Conservation (phyloP, 2,113 vertebrate species). For the Neodon shergylaensis region DNA sequence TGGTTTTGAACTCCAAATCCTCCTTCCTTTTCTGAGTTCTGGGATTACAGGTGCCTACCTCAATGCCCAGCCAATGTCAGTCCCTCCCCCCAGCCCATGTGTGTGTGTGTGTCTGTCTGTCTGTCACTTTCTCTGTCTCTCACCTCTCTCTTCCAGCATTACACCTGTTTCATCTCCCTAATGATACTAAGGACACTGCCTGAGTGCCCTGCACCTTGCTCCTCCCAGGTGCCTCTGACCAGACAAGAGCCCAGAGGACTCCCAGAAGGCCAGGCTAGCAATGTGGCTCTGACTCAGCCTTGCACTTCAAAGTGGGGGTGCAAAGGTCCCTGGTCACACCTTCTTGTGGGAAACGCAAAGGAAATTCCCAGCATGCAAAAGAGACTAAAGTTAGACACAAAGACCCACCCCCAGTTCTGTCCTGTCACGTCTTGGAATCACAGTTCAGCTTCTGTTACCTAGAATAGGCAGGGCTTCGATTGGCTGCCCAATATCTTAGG, state of each 20-base stretch:
- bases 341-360: not conserved
- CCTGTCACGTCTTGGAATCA: not conserved
- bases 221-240: not conserved
- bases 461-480: not conserved
- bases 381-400: conserved; percentile 20
- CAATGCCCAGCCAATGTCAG: not conserved
- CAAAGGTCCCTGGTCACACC: not conserved
- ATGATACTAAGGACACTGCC: rapidly evolving
- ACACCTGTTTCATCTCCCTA: not conserved
- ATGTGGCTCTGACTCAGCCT: too few relatives aligned
- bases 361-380: not conserved
- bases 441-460: not conserved
- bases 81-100: too few relatives aligned
- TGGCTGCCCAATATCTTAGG: too few relatives aligned
- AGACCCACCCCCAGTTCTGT: not conserved
- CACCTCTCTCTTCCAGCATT: not conserved
- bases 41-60: not conserved
- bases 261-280: not conserved
- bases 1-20: not conserved
- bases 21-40: not conserved
- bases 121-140: not conserved
- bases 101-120: not conserved
- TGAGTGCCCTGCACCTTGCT: too few relatives aligned
- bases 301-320: not conserved
- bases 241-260: not conserved